Percentiles rank a stretch among this genome's conserved stretches.
Conservation (phyloP, 2,113 vertebrate genomes). For the Diglossa brunneiventris region DNA sequence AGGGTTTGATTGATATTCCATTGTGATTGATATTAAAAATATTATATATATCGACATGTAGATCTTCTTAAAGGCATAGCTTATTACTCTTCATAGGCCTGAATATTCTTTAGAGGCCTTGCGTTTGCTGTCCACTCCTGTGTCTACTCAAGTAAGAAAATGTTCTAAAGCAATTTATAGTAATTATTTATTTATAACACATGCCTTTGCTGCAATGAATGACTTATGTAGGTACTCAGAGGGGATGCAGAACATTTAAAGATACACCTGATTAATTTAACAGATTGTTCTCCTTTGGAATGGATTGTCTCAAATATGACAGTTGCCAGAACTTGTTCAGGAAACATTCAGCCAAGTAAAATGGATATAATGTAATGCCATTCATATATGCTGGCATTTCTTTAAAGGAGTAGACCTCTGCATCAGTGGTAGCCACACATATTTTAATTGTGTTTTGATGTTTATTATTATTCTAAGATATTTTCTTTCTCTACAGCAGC, state of each 20-base stretch:
- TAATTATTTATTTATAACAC: background rate
- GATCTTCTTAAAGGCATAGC: background rate
- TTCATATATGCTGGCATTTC: background rate
- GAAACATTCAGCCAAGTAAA: background rate
- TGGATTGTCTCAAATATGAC: background rate
- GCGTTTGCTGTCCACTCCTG: background rate
- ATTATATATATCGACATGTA: fast-evolving
- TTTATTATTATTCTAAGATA: background rate
- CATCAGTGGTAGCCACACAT: background rate
- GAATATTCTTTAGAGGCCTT: background rate
- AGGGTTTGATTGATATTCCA: background rate
- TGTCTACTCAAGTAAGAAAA: background rate
- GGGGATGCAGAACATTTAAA: background rate
- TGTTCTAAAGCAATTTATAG: background rate
- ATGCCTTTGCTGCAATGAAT: background rate
- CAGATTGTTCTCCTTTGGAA: background rate
- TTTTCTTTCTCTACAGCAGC: background rate
- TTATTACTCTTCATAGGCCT: background rate
- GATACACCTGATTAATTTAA: background rate
- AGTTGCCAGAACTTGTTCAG: background rate
- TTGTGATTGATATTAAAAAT: background rate
- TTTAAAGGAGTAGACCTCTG: background rate
- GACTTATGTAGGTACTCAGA: background rate
- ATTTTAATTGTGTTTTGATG: background rate
- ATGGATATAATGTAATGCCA: background rate